These are phyloP conservation scores for Drosophila novamexicana DNA, from an alignment of 1,140 invertebrate species.

Conservation along the genomic window DNA sequence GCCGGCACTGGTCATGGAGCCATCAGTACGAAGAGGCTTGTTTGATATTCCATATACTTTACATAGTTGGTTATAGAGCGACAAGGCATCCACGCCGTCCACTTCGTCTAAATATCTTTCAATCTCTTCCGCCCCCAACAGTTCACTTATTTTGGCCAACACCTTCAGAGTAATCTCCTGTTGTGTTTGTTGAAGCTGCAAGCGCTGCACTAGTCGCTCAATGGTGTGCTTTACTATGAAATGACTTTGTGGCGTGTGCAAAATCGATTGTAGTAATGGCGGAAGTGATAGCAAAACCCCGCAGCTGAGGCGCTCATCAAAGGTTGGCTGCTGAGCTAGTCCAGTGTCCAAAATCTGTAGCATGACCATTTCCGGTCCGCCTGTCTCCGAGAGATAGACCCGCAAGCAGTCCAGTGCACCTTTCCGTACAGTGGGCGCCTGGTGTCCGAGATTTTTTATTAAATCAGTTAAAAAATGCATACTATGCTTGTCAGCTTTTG, in stretches of 20 bases:
- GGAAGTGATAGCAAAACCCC: slow-evolving; percentile 89
- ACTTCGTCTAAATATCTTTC: slow-evolving; percentile 84
- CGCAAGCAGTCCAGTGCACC: slow-evolving; percentile 89
- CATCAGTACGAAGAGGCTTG: slow-evolving; percentile 45
- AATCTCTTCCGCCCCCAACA: slow-evolving; percentile 88
- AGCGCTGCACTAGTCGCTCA: slow-evolving; percentile 87
- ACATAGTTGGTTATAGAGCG: slow-evolving; percentile 88
- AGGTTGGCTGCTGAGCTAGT: slow-evolving; percentile 86
- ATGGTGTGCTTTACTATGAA: slow-evolving; percentile 85
- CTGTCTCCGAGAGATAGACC: slow-evolving; percentile 88
- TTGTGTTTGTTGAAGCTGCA: slow-evolving; percentile 87
- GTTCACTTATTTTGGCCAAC: slow-evolving; percentile 88
- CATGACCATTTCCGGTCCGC: slow-evolving; percentile 86
- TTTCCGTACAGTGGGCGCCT: slow-evolving; percentile 90
- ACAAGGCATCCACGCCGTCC: slow-evolving; percentile 85
- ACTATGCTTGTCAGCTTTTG: slow-evolving; percentile 87
- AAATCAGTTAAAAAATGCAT: slow-evolving; percentile 86
- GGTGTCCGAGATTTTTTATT: slow-evolving; percentile 90
- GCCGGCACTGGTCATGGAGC: slow-evolving; percentile 18
- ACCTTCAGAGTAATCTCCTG: slow-evolving; percentile 89
- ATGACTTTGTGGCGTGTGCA: slow-evolving; percentile 83
- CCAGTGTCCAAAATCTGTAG: slow-evolving; percentile 88
- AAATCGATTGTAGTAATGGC: slow-evolving; percentile 86
- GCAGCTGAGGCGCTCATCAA: slow-evolving; percentile 87
- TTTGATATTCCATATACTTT: slow-evolving; percentile 86